A percentile compares a stretch with the other conserved stretches of the same genome.
phyloP scores from a whole-genome alignment of 2,113 vertebrate species.

The Strix aluco region DNA sequence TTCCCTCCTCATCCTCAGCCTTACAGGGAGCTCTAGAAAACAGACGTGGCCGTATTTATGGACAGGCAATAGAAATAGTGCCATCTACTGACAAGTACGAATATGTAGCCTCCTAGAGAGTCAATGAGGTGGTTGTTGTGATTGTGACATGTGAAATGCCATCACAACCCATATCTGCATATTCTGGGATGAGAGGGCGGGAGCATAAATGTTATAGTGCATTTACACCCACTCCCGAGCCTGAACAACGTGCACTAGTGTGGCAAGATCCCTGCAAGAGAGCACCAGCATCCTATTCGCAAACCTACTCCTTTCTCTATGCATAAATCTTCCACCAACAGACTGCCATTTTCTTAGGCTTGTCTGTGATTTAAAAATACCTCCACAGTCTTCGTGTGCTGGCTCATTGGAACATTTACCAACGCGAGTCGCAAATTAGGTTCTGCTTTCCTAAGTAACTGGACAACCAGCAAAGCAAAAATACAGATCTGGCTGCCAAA shows the following conservation, averaged over 20 bases:
- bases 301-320: neutral
- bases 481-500: neutral
- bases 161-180: neutral
- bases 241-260: neutral
- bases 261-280: neutral
- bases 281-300: neutral
- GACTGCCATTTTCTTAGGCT: neutral
- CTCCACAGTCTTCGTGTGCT: neutral
- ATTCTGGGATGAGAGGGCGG: neutral
- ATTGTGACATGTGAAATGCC: neutral
- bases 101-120: neutral
- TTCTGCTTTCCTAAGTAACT: neutral
- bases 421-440: accelerated
- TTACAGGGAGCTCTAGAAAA: neutral
- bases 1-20: neutral
- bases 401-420: neutral
- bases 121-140: neutral
- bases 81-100: conserved; percentile 32
- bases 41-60: neutral
- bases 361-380: neutral
- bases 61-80: conserved; percentile 30
- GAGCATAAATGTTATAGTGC: neutral
- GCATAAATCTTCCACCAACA: neutral
- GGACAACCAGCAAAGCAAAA: neutral
- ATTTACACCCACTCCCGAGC: neutral